Conservation (phyloP, 2,113 vertebrate genomes). For the Sinocyclocheilus grahami region DNA sequence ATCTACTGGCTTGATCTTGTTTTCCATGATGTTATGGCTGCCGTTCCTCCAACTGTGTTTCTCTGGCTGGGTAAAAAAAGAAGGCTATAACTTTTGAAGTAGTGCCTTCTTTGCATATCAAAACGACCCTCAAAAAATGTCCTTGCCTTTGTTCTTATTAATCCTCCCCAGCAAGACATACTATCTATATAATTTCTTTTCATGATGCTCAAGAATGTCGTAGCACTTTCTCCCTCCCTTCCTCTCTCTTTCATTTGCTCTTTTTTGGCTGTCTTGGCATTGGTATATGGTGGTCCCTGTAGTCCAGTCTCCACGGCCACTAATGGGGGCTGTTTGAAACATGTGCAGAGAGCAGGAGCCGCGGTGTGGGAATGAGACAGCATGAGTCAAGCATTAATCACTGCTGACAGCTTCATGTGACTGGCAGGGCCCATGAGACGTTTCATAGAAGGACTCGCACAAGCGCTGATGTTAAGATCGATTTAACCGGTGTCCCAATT, state of each 20-base stretch:
- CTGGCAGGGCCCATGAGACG: constrained; percentile 45
- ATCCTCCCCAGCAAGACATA: constrained; percentile 14
- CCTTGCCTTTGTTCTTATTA: constrained; percentile 11
- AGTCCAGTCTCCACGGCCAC: constrained; percentile 31
- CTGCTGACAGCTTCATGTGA: constrained; percentile 43
- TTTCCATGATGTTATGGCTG: constrained; percentile 33
- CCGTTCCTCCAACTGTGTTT: constrained; percentile 16
- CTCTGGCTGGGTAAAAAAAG: neutral
- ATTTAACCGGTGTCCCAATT: constrained; percentile 45
- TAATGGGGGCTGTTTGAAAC: constrained; percentile 49
- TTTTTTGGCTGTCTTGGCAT: constrained; percentile 35
- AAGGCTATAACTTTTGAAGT: constrained; percentile 22
- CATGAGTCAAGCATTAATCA: constrained; percentile 53
- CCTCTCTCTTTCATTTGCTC: neutral
- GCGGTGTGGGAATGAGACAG: constrained; percentile 50
- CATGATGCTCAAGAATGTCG: constrained; percentile 22
- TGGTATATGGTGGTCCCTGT: constrained; percentile 50
- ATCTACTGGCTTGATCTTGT: constrained; percentile 13
- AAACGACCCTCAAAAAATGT: constrained; percentile 14
- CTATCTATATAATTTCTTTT: constrained; percentile 5
- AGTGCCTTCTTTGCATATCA: constrained; percentile 43
- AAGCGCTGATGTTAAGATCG: constrained; percentile 50
- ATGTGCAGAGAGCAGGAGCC: constrained; percentile 16
- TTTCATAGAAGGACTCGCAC: constrained; percentile 25
- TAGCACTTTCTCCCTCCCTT: neutral